Base-by-base conservation (phyloP, 2,797 vertebrate species). In the Acrossocheilus fasciatus region DNA sequence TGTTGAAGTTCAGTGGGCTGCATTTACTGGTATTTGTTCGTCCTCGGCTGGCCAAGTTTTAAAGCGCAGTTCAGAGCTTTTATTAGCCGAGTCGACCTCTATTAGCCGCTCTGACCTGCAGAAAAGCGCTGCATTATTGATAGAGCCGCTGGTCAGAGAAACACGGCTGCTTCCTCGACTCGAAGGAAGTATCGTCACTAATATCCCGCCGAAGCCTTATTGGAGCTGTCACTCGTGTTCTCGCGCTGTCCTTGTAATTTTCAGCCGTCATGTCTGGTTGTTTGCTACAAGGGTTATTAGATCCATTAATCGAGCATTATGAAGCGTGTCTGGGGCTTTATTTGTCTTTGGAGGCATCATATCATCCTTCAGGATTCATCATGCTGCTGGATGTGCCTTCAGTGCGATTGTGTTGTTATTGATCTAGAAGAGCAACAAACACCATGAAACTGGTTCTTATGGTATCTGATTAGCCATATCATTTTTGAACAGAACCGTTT, bases 81-180 rank as follows among this genome's bases (percentile, higher is more conserved):
- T 4, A 52, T 72, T 47, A 15, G 45, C 52, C 26, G 36, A 80
- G 81, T 81, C 43, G 72, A 73, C 77, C 82, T 74, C 74, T 84
- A 81, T 89, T 88, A 88, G 72, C 73, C 54, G 74, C 36, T 64
- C 26, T 87, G 86, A 85, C 80, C 75, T 68, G n/a, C 36, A 66
- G 76, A 74, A 76, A 76, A 62, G 57, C 23, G 7, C 41, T 87
- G 57, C 64, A 87, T 88, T 87, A 87, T 85, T 88, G 82, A 89
- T 86, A 50, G 83, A 84, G 64, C 20, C 17, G 54, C 78, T 64
- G 82, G 20, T 73, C 68, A 74, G 17, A 72, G 59, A 62, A 64
- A 23, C 54, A 64, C 41, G n/a, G 12, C 64, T 4, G n/a, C 30
- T 62, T 20, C 50, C 36, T 41, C 45, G 4, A n/a, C 64, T 47